phyloP scores from a whole-genome alignment of 2,113 vertebrate genomes.

The Nesoenas mayeri region DNA sequence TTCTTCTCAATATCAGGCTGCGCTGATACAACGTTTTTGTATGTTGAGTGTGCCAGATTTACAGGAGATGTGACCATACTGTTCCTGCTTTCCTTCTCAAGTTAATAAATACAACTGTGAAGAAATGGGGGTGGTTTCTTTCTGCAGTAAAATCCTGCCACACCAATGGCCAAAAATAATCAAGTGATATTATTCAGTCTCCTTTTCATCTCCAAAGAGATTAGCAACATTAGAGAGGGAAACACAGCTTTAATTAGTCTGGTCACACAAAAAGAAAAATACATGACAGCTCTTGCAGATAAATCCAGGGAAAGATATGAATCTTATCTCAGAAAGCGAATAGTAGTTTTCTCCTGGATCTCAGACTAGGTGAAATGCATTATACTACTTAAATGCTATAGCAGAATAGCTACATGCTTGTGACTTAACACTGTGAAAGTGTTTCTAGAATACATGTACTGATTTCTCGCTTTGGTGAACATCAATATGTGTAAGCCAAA shows the following conservation, averaged over 20 bases:
- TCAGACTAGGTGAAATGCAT: not conserved
- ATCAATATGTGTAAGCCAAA: not conserved
- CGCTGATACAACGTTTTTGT: accelerated
- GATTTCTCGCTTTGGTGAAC: not conserved
- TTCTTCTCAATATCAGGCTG: not conserved
- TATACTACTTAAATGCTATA: not conserved
- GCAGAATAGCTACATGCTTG: not conserved
- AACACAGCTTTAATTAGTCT: not conserved
- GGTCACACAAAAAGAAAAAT: not conserved
- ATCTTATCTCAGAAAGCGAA: not conserved
- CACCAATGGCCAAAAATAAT: not conserved
- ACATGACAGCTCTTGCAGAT: not conserved
- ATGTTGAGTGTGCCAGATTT: not conserved
- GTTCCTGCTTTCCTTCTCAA: not conserved
- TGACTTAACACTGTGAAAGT: not conserved
- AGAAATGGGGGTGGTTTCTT: not conserved
- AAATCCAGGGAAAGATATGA: not conserved
- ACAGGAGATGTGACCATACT: not conserved
- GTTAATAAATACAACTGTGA: not conserved
- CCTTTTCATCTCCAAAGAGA: not conserved
- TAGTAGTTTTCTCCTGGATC: not conserved
- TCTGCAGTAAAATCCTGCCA: not conserved
- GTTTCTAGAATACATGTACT: not conserved
- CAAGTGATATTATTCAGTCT: not conserved
- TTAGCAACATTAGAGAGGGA: not conserved